Base-by-base conservation (phyloP, 1,140 invertebrate species). In the Ips typographus region DNA sequence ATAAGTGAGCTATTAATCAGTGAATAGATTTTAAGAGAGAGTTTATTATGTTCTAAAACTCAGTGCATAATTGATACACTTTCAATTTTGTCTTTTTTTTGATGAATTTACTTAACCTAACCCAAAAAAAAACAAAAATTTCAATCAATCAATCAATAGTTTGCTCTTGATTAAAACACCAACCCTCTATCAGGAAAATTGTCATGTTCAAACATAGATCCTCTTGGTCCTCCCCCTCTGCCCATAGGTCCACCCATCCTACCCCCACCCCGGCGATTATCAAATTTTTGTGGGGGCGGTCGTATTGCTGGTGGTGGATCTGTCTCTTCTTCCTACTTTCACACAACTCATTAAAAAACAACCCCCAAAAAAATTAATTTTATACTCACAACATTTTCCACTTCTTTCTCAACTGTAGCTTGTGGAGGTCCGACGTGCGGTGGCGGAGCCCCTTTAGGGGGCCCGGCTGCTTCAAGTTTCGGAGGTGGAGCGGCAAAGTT, bases 251-350 rank as follows among this genome's bases (percentile, higher is more conserved):
- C 22, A 0, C 68, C 43, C 5, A 36, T 51, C 22, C 51, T 6
- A 7, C 58, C 63, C 2, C 57, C 52, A 49, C 44, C 44, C 1
- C 44, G 44, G 6, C 44, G 44, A 49, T 49, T 49, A 49, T 68
- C 57, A 53, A 62, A 63, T 43, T 66, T 70, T 49, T 68, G 64
- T 5, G 36, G 68, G 38, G 58, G 64, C 43, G 71, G 71, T 39
- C 70, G 49, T 38, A 72, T 71, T 58, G 63, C 70, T 8, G 70
- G 70, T 36, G 65, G 58, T 4, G 59, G 49, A 22, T 73, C 72
- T 7, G 65, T 58, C 36, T 68, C 53, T 41, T 73, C 70, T 36
- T 71, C 63, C 43, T 62, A 39, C 44, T 22, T 22, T 22, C 22
- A 22, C 22, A 22, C 22, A 22, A 22, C 22, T 22, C 22, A 22